Evolutionary conservation across 1,140 invertebrate genomes (phyloP).

Genomic region (Atopsyche davidsoni): DNA sequence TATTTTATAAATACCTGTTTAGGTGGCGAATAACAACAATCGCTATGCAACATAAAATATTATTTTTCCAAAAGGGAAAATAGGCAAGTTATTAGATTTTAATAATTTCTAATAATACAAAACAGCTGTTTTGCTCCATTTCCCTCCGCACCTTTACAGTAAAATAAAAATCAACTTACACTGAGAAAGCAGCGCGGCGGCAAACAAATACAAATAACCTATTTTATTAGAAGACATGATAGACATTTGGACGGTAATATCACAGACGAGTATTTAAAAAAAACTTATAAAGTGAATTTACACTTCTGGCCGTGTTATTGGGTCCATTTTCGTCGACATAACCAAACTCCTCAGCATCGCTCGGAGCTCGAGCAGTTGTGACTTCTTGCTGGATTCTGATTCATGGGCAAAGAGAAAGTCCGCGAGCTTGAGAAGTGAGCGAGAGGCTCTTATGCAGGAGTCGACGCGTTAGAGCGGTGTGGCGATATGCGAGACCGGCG

Average conservation of each 20-base stretch:
- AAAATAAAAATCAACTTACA: slow-evolving; percentile 17
- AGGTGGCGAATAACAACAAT: no score
- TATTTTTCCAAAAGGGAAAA: no score
- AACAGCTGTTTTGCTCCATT: no score
- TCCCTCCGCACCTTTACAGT: no score
- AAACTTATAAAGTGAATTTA: slow-evolving; percentile 3
- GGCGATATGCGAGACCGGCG: neutral
- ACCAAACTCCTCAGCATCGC: no score
- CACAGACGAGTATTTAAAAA: slow-evolving; percentile 10
- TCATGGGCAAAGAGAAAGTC: slow-evolving; percentile 3
- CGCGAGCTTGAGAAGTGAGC: slow-evolving; percentile 7
- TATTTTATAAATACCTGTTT: no score
- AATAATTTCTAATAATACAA: neutral
- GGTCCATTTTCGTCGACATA: no score
- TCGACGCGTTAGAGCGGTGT: neutral
- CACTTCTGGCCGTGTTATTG: neutral
- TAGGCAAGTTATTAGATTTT: no score
- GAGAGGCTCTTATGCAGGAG: slow-evolving; percentile 2
- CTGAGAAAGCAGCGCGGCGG: slow-evolving; percentile 16
- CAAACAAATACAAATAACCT: slow-evolving; percentile 11
- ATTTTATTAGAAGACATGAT: slow-evolving; percentile 11
- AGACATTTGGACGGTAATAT: slow-evolving; percentile 18
- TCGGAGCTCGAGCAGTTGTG: no score
- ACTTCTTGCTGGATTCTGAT: neutral
- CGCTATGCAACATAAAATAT: no score